Conservation (phyloP, 2,797 vertebrate genomes). For the Peromyscus nudipes region DNA sequence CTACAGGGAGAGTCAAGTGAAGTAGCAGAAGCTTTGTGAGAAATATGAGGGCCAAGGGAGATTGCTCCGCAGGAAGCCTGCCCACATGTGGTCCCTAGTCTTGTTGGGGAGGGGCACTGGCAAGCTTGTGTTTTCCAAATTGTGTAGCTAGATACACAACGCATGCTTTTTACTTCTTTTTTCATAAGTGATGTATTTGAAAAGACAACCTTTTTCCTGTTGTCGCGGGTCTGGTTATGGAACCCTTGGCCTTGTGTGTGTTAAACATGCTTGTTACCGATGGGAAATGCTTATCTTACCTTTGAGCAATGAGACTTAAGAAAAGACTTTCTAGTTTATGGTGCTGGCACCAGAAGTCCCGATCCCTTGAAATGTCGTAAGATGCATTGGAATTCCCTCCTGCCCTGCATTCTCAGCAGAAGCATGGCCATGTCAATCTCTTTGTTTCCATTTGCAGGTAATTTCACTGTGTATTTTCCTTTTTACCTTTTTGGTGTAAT, state of each 20-base stretch:
- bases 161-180: slow-evolving; percentile 66
- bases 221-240: background rate
- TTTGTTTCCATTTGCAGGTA: slow-evolving; percentile 48
- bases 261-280: background rate
- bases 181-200: slow-evolving; percentile 77
- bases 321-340: slow-evolving; percentile 51
- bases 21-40: slow-evolving; percentile 68
- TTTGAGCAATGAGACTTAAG: slow-evolving; percentile 70
- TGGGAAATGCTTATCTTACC: slow-evolving; percentile 9
- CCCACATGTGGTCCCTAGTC: background rate
- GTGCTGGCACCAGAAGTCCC: slow-evolving; percentile 4
- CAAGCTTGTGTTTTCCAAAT: background rate
- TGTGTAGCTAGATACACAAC: slow-evolving; percentile 57
- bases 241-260: background rate
- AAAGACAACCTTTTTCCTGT: slow-evolving; percentile 46
- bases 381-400: background rate
- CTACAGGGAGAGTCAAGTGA: slow-evolving; percentile 49
- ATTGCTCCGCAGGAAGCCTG: background rate
- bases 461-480: slow-evolving; percentile 63
- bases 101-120: background rate
- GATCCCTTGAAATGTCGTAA: slow-evolving; percentile 63
- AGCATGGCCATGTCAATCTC: background rate
- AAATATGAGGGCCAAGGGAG: background rate
- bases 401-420: background rate
- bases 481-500: slow-evolving; percentile 58